Evolutionary conservation across 2,797 vertebrate genomes (phyloP).

Genomic region (Zonotrichia albicollis): DNA sequence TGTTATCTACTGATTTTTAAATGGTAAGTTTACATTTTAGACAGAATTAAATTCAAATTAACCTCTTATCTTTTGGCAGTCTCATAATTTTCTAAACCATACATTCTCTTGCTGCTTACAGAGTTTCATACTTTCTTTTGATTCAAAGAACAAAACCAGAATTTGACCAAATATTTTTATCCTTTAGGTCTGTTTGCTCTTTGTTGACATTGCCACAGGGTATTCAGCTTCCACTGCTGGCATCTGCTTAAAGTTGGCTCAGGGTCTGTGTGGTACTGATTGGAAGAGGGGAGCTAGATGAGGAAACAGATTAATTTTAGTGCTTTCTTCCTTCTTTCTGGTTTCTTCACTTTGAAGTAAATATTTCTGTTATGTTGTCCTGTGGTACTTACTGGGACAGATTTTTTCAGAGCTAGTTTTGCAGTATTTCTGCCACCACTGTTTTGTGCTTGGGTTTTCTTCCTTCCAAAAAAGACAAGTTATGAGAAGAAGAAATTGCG

Average conservation of each 20-base stretch:
- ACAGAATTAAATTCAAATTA: not conserved
- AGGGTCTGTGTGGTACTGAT: not conserved
- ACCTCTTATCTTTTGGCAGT: not conserved
- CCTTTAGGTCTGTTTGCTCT: not conserved
- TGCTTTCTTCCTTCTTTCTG: not conserved
- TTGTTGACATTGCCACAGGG: slow-evolving; percentile 11
- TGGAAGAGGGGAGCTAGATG: not conserved
- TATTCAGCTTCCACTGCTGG: slow-evolving; percentile 4
- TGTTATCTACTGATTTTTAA: not conserved
- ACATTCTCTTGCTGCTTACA: not conserved
- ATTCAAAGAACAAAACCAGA: not conserved
- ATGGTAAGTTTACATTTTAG: not conserved
- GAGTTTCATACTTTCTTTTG: not conserved
- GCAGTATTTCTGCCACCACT: not conserved
- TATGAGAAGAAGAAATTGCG: not conserved
- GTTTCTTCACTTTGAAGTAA: not conserved
- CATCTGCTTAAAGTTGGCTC: slow-evolving; percentile 4
- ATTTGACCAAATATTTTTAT: not conserved
- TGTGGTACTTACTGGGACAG: not conserved
- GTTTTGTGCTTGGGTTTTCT: not conserved
- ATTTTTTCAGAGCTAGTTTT: not conserved
- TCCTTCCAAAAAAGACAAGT: not conserved
- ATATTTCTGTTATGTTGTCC: not conserved
- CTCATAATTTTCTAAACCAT: not conserved
- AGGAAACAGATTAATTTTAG: not conserved